phyloP scores from a whole-genome alignment of 2,113 vertebrate species.

The Serilophus lunatus region DNA sequence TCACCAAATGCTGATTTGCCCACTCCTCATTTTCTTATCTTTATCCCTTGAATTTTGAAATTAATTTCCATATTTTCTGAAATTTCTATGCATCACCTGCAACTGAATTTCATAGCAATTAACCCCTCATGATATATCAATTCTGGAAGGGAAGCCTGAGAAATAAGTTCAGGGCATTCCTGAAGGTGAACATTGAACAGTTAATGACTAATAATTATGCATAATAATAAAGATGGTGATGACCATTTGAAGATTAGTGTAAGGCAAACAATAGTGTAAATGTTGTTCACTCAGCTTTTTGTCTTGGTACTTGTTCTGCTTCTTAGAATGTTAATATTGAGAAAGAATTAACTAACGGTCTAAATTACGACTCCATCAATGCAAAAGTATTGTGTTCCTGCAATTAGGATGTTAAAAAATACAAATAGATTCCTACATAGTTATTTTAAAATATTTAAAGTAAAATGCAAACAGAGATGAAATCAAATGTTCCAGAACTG shows the following conservation, averaged over 20 bases:
- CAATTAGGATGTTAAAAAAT: background rate
- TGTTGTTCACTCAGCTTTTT: background rate
- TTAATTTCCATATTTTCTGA: background rate
- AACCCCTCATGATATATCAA: background rate
- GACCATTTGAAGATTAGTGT: background rate
- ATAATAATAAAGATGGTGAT: background rate
- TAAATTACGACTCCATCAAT: background rate
- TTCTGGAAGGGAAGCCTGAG: background rate
- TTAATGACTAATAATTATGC: background rate
- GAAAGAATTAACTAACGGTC: background rate
- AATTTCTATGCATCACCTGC: background rate
- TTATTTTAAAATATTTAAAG: background rate
- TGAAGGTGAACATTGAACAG: background rate
- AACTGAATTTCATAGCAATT: background rate
- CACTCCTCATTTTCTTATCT: background rate
- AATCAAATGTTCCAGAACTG: background rate
- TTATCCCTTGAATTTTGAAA: background rate
- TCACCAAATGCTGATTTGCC: background rate
- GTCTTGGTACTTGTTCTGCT: background rate
- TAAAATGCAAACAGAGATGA: background rate
- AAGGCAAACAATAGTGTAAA: background rate
- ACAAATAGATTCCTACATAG: background rate
- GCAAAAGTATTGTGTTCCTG: background rate
- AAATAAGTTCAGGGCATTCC: background rate
- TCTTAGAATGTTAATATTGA: background rate